A percentile compares a stretch with the other conserved stretches of the same genome.
These are phyloP conservation scores for Stegophylla sp. DNA, from an alignment of 2,888 invertebrate genomes.

Conservation along the genomic window DNA sequence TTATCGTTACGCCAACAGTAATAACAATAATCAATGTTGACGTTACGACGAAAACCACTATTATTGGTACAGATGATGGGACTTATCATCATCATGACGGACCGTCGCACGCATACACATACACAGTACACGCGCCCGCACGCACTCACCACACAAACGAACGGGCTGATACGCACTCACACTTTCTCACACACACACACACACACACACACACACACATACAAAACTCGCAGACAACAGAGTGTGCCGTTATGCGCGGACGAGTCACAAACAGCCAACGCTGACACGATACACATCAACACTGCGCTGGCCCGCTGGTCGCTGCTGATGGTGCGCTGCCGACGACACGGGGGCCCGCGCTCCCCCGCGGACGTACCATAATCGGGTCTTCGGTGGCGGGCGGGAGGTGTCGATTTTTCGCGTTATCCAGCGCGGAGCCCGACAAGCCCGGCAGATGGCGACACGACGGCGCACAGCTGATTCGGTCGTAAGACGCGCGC, in stretches of 20 bases:
- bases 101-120: neutral
- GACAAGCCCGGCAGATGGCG: constrained; percentile 34
- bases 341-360: neutral
- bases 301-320: neutral
- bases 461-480: constrained; percentile 5
- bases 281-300: neutral
- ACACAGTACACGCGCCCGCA: neutral
- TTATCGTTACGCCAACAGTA: neutral
- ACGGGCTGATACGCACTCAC: neutral
- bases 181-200: neutral
- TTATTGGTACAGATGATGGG: too few species aligned
- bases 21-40: neutral
- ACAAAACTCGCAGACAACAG: neutral
- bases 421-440: neutral
- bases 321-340: neutral
- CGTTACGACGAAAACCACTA: constrained; percentile 14
- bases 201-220: neutral
- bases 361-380: neutral
- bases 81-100: constrained; percentile 40
- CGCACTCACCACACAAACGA: neutral
- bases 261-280: neutral
- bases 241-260: neutral
- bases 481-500: constrained; percentile 13
- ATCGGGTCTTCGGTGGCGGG: neutral
- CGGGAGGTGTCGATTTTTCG: constrained; percentile 7